phyloP scores from a whole-genome alignment of 2,113 vertebrate species.

The Mesembrinibis cayennensis region DNA sequence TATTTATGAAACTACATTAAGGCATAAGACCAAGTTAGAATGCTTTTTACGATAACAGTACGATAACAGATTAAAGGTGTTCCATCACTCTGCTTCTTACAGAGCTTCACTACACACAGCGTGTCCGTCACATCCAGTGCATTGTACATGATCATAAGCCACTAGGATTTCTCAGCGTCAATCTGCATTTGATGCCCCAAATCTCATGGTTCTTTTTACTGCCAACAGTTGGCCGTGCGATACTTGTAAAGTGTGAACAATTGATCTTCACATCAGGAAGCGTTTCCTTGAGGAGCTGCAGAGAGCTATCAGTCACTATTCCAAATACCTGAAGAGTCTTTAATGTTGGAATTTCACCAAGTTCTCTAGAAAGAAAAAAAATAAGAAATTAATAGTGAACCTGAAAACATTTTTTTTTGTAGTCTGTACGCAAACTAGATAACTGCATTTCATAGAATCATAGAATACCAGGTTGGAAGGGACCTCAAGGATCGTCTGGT shows the following conservation, averaged over 20 bases:
- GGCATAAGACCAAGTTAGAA: not conserved
- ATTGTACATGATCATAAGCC: not conserved
- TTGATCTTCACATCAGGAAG: conserved; percentile 85
- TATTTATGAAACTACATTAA: not conserved
- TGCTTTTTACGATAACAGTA: not conserved
- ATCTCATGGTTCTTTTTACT: conserved; percentile 71
- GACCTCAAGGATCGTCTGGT: no score
- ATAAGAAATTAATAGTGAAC: not conserved
- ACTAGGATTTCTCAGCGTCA: conserved; percentile 65
- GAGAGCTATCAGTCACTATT: conserved; percentile 79
- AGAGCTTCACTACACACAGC: not conserved
- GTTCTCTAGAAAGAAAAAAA: conserved; percentile 76
- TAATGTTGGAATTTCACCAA: conserved; percentile 78
- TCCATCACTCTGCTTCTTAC: not conserved
- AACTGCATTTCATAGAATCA: not conserved
- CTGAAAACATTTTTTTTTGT: not conserved
- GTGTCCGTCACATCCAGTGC: not conserved
- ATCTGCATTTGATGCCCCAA: conserved; percentile 84
- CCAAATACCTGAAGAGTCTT: conserved; percentile 89
- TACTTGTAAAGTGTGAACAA: conserved; percentile 78
- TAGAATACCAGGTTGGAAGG: no score
- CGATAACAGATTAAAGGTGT: not conserved
- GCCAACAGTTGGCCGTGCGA: conserved; percentile 85
- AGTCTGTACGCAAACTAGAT: not conserved
- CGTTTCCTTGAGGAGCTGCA: conserved; percentile 79